A percentile compares a stretch with the other conserved stretches of the same genome.
These are phyloP conservation scores for Jordanella pulchra DNA, from an alignment of 2,797 vertebrate genomes.

Conservation along the genomic window DNA sequence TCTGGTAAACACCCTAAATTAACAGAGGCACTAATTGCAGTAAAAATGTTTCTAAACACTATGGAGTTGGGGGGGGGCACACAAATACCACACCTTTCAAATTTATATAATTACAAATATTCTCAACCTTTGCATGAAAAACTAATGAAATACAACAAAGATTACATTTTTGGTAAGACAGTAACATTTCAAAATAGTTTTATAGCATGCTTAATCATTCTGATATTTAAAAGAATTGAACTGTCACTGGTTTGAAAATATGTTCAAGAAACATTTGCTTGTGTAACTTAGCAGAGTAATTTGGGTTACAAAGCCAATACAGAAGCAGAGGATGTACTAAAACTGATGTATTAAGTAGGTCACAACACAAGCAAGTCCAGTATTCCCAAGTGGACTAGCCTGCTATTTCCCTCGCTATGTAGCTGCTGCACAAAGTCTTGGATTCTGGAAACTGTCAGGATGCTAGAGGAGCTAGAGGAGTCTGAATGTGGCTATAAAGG, in stretches of 20 bases:
- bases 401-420: constrained; percentile 46
- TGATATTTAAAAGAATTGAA: neutral
- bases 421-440: constrained; percentile 29
- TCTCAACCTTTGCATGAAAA: neutral
- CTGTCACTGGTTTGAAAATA: neutral
- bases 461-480: too few relatives aligned
- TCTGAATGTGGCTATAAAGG: constrained; percentile 7
- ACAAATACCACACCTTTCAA: neutral
- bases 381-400: constrained; percentile 26
- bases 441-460: constrained; percentile 33
- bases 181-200: neutral
- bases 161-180: neutral
- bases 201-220: neutral
- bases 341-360: constrained; percentile 56
- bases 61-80: neutral
- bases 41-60: neutral
- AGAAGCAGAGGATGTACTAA: constrained; percentile 13
- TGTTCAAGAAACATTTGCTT: constrained; percentile 23
- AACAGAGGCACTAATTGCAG: neutral
- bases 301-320: constrained; percentile 38
- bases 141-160: neutral
- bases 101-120: neutral
- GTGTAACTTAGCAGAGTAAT: constrained; percentile 26
- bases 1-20: neutral
- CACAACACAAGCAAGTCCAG: constrained; percentile 46